Conservation (phyloP, 2,888 invertebrate species). For the Amiota communis region DNA sequence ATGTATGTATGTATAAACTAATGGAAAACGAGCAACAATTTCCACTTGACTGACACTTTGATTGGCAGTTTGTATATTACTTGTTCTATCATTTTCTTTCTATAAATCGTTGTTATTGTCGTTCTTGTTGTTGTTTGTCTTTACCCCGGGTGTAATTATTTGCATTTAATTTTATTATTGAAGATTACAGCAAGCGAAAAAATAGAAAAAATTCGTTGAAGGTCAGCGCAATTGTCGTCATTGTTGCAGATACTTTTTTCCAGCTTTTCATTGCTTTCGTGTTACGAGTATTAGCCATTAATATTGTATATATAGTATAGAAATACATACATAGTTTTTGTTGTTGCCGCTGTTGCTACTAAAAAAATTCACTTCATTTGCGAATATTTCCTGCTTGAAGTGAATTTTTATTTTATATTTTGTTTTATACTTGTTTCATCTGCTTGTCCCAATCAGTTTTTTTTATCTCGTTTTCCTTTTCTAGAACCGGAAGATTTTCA, state of each 20-base stretch:
- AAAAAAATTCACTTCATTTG: conserved; percentile 3
- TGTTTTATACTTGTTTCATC: conserved; percentile 29
- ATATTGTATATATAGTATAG: conserved; percentile 47
- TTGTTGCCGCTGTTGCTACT: conserved; percentile 8
- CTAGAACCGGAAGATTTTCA: conserved; percentile 53
- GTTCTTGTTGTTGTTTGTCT: not conserved
- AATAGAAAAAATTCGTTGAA: conserved; percentile 51
- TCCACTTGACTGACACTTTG: conserved; percentile 30
- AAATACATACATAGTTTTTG: conserved; percentile 3
- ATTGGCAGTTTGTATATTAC: conserved; percentile 27
- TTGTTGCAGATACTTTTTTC: conserved; percentile 41
- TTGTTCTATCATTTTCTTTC: not conserved
- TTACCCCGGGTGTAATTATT: conserved; percentile 61
- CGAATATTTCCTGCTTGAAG: conserved; percentile 26
- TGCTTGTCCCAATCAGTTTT: conserved; percentile 29
- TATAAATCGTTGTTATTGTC: not conserved
- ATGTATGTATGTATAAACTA: too few species aligned
- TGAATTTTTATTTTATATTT: conserved; percentile 28
- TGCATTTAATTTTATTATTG: conserved; percentile 67
- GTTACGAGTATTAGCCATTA: conserved; percentile 5
- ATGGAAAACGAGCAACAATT: not conserved
- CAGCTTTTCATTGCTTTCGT: conserved; percentile 50
- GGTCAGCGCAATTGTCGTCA: conserved; percentile 61
- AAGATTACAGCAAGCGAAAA: conserved; percentile 55
- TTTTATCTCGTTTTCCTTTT: conserved; percentile 44